phyloP scores from a whole-genome alignment of 2,888 invertebrate species.

The Caenorhabditis sp. region DNA sequence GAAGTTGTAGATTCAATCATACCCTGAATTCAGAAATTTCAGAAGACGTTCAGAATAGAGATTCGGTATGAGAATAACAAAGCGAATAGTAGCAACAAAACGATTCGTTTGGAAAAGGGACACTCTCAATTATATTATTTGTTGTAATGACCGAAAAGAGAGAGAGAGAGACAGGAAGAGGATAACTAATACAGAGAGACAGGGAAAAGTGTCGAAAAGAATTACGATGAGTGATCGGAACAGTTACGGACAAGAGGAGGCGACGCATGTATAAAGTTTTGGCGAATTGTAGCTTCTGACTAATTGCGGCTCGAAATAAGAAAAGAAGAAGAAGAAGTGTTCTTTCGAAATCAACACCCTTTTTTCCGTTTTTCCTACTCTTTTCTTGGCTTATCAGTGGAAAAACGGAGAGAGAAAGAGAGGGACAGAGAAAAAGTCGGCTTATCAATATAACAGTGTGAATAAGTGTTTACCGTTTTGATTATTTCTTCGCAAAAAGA shows the following conservation, averaged over 20 bases:
- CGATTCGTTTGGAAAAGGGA: not conserved
- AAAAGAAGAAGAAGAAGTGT: slow-evolving; percentile 16
- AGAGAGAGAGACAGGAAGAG: slow-evolving; percentile 9
- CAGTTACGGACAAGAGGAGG: slow-evolving; percentile 41
- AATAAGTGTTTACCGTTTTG: slow-evolving; percentile 50
- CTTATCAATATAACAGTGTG: slow-evolving; percentile 34
- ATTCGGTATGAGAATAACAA: too few relatives aligned
- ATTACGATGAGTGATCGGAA: slow-evolving; percentile 52
- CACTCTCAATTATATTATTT: slow-evolving; percentile 1
- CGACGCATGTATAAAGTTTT: slow-evolving; percentile 15
- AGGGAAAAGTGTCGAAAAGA: slow-evolving; percentile 47
- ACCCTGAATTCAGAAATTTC: slow-evolving; percentile 49
- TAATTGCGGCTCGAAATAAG: slow-evolving; percentile 17
- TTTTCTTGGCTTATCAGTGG: slow-evolving; percentile 9
- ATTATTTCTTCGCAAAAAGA: not conserved
- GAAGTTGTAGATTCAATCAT: slow-evolving; percentile 72
- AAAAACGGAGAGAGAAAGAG: not conserved
- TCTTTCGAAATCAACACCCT: not conserved
- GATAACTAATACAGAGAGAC: slow-evolving; percentile 9
- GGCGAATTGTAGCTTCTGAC: slow-evolving; percentile 39
- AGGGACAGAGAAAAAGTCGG: not conserved
- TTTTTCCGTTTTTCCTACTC: too few relatives aligned
- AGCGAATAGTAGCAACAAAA: slow-evolving; percentile 4
- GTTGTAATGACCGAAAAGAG: slow-evolving; percentile 21
- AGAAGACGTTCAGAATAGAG: not conserved